Evolutionary conservation across 2,888 invertebrate species (phyloP).

Genomic region (Drosophila macrothrix): DNA sequence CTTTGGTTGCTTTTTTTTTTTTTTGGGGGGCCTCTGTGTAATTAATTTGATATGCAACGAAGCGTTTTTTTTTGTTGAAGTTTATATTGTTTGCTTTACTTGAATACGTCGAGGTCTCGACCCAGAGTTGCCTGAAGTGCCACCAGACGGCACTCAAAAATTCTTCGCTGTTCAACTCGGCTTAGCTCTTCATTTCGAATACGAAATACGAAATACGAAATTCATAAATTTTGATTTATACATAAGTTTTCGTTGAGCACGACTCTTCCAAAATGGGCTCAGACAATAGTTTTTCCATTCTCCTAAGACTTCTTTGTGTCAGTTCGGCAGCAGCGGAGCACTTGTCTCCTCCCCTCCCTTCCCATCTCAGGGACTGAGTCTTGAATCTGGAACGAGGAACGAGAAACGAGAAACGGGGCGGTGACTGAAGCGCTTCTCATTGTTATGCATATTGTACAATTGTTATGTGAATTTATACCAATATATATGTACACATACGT

Average conservation of each 20-base stretch:
- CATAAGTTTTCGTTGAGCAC: conserved; percentile 64
- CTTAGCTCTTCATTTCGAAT: conserved; percentile 58
- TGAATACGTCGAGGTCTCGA: conserved; percentile 65
- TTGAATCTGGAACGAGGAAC: conserved; percentile 63
- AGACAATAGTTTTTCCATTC: conserved; percentile 74
- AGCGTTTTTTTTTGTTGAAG: conserved; percentile 73
- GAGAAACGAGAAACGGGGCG: conserved; percentile 5
- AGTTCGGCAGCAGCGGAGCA: conserved; percentile 64
- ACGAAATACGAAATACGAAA: conserved; percentile 69
- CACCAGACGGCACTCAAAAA: conserved; percentile 52
- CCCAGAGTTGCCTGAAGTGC: conserved; percentile 63
- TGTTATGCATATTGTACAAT: conserved; percentile 80
- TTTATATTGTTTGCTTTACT: conserved; percentile 79
- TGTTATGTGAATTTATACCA: conserved; percentile 71
- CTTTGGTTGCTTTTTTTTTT: conserved; percentile 24
- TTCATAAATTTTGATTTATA: conserved; percentile 77
- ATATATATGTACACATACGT: conserved; percentile 34
- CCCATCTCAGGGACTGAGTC: conserved; percentile 6
- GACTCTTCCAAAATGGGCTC: conserved; percentile 46
- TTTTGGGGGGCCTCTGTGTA: conserved; percentile 53
- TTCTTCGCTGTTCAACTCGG: conserved; percentile 37
- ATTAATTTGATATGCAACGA: conserved; percentile 80
- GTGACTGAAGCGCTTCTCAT: conserved; percentile 53
- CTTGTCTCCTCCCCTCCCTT: conserved; percentile 52
- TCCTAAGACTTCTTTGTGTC: conserved; percentile 57